Percentiles rank a stretch among this genome's conserved stretches.
phyloP scores from a whole-genome alignment of 2,113 vertebrate species.

The Irena cyanogastra region DNA sequence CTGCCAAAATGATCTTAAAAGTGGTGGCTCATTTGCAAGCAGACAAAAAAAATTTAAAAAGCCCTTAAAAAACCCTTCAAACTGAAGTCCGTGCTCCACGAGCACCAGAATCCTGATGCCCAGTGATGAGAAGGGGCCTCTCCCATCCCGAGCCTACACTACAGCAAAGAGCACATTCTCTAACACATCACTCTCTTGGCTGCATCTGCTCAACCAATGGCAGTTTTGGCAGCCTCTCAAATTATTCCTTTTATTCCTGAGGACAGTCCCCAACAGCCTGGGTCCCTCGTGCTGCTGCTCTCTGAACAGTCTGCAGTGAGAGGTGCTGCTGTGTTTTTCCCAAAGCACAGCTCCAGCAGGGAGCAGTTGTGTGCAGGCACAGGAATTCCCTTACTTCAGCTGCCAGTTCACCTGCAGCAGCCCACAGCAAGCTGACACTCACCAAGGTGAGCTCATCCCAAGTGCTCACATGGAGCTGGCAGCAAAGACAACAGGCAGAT shows the following conservation, averaged over 20 bases:
- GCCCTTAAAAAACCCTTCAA: not conserved
- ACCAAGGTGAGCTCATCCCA: not conserved
- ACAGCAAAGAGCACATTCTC: not conserved
- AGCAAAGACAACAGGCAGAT: fast-evolving
- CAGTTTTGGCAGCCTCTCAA: not conserved
- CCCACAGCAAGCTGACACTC: not conserved
- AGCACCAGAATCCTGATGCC: not conserved
- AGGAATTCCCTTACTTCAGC: not conserved
- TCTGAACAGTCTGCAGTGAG: not conserved
- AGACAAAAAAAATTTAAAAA: not conserved
- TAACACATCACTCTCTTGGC: not conserved
- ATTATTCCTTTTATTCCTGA: not conserved
- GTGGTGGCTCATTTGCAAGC: not conserved
- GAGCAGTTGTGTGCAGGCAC: not conserved
- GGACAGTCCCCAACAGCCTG: not conserved
- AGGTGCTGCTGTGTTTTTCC: not conserved
- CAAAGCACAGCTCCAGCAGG: not conserved
- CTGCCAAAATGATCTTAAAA: not conserved
- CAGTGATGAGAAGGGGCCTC: fast-evolving
- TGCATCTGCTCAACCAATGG: not conserved
- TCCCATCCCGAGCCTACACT: not conserved
- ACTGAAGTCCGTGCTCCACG: not conserved
- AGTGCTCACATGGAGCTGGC: fast-evolving
- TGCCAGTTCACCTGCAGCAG: not conserved
- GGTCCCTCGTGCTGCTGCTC: not conserved